Percentiles rank a stretch among this genome's conserved stretches.
Evolutionary conservation across 2,113 vertebrate genomes (phyloP).

Genomic region (Heterotilapia buettikoferi): DNA sequence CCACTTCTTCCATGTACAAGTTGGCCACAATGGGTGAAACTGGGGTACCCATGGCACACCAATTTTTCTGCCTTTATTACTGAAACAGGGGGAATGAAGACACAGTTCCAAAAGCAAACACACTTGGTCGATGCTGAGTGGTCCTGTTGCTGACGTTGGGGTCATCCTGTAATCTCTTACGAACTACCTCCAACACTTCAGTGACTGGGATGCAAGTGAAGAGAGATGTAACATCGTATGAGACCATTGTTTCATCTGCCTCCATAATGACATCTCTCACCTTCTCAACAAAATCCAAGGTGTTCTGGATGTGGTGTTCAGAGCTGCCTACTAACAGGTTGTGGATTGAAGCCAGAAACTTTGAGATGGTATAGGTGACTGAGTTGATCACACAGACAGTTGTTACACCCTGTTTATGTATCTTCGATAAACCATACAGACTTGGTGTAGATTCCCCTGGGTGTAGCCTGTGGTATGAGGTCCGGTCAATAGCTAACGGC

Average conservation of each 20-base stretch:
- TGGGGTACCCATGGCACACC: neutral
- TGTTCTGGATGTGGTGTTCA: neutral
- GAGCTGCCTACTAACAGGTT: accelerated
- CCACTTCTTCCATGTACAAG: neutral
- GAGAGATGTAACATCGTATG: accelerated
- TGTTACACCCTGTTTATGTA: too few species aligned
- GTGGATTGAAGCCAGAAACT: neutral
- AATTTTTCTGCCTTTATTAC: neutral
- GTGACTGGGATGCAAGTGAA: neutral
- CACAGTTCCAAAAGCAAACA: neutral
- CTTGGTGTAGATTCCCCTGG: too few species aligned
- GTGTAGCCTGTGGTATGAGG: too few species aligned
- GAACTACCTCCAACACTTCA: accelerated
- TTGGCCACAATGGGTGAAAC: neutral
- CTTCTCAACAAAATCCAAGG: accelerated
- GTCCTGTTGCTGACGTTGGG: accelerated
- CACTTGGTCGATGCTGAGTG: neutral
- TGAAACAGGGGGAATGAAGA: neutral
- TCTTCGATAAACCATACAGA: too few species aligned
- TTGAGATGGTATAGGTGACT: neutral
- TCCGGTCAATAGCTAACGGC: too few species aligned
- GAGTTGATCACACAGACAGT: neutral
- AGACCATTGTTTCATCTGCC: neutral
- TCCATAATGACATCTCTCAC: neutral
- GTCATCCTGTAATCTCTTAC: neutral